Conservation (phyloP, 2,797 vertebrate species). For the Nothura maculosa region DNA sequence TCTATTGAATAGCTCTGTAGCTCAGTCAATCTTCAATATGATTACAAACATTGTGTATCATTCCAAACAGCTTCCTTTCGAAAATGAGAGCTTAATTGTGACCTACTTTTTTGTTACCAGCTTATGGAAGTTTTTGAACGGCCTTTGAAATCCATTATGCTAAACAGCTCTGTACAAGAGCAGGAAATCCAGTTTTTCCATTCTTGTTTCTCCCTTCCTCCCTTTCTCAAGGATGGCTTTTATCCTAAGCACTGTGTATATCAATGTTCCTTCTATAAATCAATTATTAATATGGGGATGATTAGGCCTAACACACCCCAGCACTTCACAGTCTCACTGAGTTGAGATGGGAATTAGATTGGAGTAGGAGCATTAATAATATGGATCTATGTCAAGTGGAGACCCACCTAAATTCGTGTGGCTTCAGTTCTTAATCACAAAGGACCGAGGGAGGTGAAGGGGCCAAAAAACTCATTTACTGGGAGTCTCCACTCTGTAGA, state of each 20-base stretch:
- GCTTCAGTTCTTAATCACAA: not conserved
- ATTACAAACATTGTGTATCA: slow-evolving; percentile 9
- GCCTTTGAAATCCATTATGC: slow-evolving; percentile 23
- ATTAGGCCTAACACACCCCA: not conserved
- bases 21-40: not conserved
- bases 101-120: slow-evolving; percentile 30
- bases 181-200: not conserved
- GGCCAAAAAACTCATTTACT: not conserved
- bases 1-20: not conserved
- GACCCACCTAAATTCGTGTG: not conserved
- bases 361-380: not conserved
- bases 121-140: slow-evolving; percentile 40
- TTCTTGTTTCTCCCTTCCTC: not conserved
- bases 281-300: slow-evolving; percentile 26
- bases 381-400: not conserved
- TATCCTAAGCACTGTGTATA: not conserved
- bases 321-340: not conserved
- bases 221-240: not conserved
- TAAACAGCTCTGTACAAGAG: not conserved
- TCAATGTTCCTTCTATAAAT: slow-evolving; percentile 18
- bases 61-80: slow-evolving; percentile 17
- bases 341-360: slow-evolving; percentile 10
- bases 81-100: slow-evolving; percentile 35
- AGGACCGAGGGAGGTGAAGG: not conserved
- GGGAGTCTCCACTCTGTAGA: not conserved